phyloP scores from a whole-genome alignment of 1,140 invertebrate species.

The Diachasma alloeum region DNA sequence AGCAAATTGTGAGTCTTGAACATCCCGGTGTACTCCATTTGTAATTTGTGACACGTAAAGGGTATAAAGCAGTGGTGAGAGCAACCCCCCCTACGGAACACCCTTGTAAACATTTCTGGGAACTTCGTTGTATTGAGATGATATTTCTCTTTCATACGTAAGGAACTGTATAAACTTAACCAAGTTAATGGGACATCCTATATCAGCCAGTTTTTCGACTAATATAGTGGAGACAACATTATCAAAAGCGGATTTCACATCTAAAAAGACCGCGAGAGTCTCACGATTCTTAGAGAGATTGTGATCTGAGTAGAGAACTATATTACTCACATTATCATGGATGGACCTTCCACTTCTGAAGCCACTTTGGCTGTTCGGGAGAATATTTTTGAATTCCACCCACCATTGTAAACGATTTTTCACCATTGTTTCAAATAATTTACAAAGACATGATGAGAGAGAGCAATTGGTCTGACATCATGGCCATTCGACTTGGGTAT shows the following conservation, averaged over 20 bases:
- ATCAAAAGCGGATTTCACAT: no score
- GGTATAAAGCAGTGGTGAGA: constrained; percentile 28
- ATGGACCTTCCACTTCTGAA: constrained; percentile 24
- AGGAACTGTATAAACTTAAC: no score
- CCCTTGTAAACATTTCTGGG: constrained; percentile 3
- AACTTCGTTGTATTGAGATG: background rate
- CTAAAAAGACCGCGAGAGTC: no score
- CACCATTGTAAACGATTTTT: constrained; percentile 27
- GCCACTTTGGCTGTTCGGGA: constrained; percentile 10
- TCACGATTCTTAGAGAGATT: constrained; percentile 2
- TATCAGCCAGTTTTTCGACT: no score
- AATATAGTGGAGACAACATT: no score
- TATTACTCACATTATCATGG: constrained; percentile 17
- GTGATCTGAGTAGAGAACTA: constrained; percentile 12
- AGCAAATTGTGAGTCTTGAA: constrained; percentile 23
- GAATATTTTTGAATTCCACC: background rate
- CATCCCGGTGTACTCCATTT: background rate
- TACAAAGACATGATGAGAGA: constrained; percentile 18
- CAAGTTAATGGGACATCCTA: no score
- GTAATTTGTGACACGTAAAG: constrained; percentile 14
- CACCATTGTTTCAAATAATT: constrained; percentile 25
- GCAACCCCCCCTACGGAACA: constrained; percentile 26
- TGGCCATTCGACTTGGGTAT: background rate
- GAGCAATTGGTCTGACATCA: constrained; percentile 15
- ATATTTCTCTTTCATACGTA: background rate